Percentiles rank a stretch among this genome's conserved stretches.
Evolutionary conservation across 2,797 vertebrate genomes (phyloP).

Genomic region (Muscicapa comitata): DNA sequence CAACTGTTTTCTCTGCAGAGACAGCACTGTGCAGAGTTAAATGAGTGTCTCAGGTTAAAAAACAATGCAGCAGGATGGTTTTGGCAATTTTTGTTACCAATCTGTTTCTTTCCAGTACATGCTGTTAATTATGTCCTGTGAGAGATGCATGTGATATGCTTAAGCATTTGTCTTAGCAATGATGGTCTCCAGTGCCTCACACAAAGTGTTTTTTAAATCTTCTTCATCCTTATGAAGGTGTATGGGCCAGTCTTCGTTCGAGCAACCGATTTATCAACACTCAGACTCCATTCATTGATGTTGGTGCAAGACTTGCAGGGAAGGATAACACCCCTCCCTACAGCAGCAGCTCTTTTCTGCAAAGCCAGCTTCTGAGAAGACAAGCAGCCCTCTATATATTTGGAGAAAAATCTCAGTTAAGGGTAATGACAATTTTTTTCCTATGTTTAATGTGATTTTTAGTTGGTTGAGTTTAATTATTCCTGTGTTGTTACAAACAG

Average conservation of each 20-base stretch:
- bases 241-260: slow-evolving; percentile 96
- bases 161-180: not conserved
- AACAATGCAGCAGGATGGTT: not conserved
- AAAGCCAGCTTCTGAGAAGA: slow-evolving; percentile 89
- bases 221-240: slow-evolving; percentile 79
- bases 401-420: slow-evolving; percentile 96
- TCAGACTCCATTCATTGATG: slow-evolving; percentile 78
- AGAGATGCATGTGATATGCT: not conserved
- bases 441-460: not conserved
- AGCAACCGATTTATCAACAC: slow-evolving; percentile 89
- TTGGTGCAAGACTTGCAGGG: slow-evolving; percentile 87
- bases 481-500: not conserved
- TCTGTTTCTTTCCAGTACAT: not conserved
- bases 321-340: slow-evolving; percentile 85
- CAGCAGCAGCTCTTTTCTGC: slow-evolving; percentile 81
- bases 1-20: not conserved
- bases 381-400: slow-evolving; percentile 95
- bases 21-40: not conserved
- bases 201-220: not conserved
- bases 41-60: not conserved
- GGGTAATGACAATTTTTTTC: slow-evolving; percentile 76
- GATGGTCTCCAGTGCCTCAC: not conserved
- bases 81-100: not conserved
- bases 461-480: not conserved
- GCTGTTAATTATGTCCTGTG: not conserved